These are phyloP conservation scores for Bovichtus diacanthus DNA, from an alignment of 2,797 vertebrate genomes.

Conservation along the genomic window DNA sequence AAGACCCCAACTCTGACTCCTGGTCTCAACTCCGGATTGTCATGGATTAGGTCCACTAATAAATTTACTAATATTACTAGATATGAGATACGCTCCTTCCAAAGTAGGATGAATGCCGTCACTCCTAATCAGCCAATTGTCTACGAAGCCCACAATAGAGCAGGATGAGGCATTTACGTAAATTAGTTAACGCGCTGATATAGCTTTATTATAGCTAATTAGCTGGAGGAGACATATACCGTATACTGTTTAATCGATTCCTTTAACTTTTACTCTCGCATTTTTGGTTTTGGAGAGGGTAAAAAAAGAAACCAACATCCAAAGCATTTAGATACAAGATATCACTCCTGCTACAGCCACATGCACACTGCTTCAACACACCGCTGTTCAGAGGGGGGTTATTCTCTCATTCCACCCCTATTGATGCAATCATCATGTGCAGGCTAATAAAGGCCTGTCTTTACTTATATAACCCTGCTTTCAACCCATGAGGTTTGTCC, in stretches of 20 bases:
- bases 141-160: too few species aligned
- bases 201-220: neutral
- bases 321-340: neutral
- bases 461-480: constrained; percentile 32
- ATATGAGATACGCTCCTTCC: too few species aligned
- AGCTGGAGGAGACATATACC: neutral
- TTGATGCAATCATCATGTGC: neutral
- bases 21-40: too few species aligned
- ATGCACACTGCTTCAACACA: neutral
- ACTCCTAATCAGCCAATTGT: too few species aligned
- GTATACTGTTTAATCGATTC: neutral
- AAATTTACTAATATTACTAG: too few species aligned
- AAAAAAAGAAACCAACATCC: neutral
- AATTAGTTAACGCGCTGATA: too few species aligned
- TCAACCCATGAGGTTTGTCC: constrained; percentile 1
- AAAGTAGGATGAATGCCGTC: too few species aligned
- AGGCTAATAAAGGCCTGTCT: neutral
- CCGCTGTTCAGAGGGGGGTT: neutral
- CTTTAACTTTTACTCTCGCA: neutral
- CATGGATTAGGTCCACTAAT: too few species aligned
- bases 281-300: neutral
- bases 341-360: too few species aligned
- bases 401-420: neutral
- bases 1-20: too few species aligned
- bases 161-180: too few species aligned